Conservation (phyloP, 2,113 vertebrate species). For the Dunckerocampus dactyliophorus region DNA sequence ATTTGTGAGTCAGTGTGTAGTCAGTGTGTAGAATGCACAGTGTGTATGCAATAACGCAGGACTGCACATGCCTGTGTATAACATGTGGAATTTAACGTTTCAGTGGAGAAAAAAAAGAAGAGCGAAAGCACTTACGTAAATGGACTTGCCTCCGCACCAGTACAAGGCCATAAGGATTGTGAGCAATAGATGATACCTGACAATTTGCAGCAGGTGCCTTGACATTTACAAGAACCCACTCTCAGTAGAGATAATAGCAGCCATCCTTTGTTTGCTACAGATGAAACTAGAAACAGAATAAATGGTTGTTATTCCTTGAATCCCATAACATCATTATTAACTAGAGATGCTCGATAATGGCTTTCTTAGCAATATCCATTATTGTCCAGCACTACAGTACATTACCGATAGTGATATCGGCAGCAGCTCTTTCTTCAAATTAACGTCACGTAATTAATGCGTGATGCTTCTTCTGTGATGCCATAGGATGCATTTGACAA, state of each 20-base stretch:
- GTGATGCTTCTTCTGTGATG: no score
- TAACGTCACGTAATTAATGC: no score
- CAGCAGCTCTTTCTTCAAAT: no score
- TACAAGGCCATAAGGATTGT: slow-evolving; percentile 4
- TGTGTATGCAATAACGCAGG: slow-evolving; percentile 23
- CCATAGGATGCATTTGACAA: no score
- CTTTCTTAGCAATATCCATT: no score
- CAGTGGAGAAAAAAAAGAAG: slow-evolving; percentile 26
- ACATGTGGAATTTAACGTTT: slow-evolving; percentile 57
- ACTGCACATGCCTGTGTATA: slow-evolving; percentile 33
- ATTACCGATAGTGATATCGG: no score
- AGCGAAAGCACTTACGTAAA: slow-evolving; percentile 4
- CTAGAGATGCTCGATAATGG: no score
- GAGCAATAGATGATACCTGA: neutral
- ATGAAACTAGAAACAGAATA: no score
- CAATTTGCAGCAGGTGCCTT: neutral
- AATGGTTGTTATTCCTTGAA: no score
- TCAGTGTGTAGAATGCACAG: neutral
- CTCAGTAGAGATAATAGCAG: neutral
- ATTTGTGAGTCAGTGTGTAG: neutral
- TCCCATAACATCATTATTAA: no score
- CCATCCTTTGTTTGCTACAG: no score
- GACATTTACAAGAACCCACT: neutral
- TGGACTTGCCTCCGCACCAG: neutral
- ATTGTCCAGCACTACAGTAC: no score